phyloP scores from a whole-genome alignment of 2,888 invertebrate species.

The Suillia variegata region DNA sequence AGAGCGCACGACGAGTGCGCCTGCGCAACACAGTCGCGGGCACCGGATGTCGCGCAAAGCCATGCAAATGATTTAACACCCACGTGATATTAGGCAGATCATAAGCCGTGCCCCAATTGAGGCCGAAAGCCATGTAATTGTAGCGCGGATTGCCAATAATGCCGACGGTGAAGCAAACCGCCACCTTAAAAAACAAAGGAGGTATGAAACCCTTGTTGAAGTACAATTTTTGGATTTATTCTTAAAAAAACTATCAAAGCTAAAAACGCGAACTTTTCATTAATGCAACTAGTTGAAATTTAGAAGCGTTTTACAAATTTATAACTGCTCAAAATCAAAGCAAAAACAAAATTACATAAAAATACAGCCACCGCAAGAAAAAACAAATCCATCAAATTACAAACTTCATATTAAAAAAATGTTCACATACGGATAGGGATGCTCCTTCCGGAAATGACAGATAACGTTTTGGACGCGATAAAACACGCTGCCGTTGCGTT shows the following conservation, averaged over 20 bases:
- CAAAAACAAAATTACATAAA: background rate
- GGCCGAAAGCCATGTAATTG: slow-evolving; percentile 67
- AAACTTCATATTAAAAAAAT: background rate
- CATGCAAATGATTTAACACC: slow-evolving; percentile 57
- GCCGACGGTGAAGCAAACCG: slow-evolving; percentile 69
- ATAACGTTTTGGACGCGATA: slow-evolving; percentile 57
- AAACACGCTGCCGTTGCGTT: slow-evolving; percentile 32
- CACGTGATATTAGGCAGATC: slow-evolving; percentile 67
- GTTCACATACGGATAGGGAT: slow-evolving; percentile 63
- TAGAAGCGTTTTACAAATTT: background rate
- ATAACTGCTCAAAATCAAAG: background rate
- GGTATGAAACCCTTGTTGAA: background rate
- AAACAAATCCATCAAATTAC: too few species aligned
- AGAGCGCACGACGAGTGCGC: slow-evolving; percentile 50
- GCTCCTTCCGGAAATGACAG: slow-evolving; percentile 66
- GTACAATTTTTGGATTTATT: slow-evolving; percentile 4
- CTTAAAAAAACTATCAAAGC: background rate
- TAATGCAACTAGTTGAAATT: background rate
- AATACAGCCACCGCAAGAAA: background rate
- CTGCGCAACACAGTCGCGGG: slow-evolving; percentile 63
- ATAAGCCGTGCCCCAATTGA: slow-evolving; percentile 75
- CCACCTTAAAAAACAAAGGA: slow-evolving; percentile 57
- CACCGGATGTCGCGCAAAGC: slow-evolving; percentile 42
- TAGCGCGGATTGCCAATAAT: slow-evolving; percentile 65
- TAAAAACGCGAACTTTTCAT: background rate